phyloP scores from a whole-genome alignment of 2,113 vertebrate species.

The Xenopus laevis region DNA sequence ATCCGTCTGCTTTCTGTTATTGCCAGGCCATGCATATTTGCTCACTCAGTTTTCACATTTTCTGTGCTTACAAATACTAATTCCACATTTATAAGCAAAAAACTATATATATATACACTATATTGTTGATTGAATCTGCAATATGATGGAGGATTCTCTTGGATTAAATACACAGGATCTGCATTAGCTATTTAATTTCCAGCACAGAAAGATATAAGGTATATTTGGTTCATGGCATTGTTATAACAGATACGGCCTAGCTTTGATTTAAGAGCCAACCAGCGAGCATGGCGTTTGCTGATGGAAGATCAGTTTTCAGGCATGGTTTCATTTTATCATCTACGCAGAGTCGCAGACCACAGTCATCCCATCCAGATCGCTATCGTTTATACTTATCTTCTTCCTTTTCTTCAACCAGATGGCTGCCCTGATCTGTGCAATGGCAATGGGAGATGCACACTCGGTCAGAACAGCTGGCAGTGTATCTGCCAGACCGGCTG shows the following conservation, averaged over 20 bases:
- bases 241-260: conserved; percentile 34
- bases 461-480: conserved; percentile 98
- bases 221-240: neutral
- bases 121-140: no score
- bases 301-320: conserved; percentile 43
- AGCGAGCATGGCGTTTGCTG: conserved; percentile 14
- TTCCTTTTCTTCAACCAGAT: conserved; percentile 80
- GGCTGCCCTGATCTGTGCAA: conserved; percentile 97
- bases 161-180: no score
- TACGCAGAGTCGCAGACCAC: conserved; percentile 48
- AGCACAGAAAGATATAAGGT: no score
- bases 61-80: no score
- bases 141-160: no score
- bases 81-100: no score
- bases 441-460: conserved; percentile 94
- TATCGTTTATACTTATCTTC: conserved; percentile 62
- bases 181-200: no score
- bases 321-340: conserved; percentile 44
- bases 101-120: no score
- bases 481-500: conserved; percentile 98
- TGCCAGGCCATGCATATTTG: no score
- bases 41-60: no score
- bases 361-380: conserved; percentile 46
- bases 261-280: conserved; percentile 35
- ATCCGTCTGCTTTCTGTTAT: no score